Conservation (phyloP, 1,140 invertebrate species). For the Orussus abietinus region DNA sequence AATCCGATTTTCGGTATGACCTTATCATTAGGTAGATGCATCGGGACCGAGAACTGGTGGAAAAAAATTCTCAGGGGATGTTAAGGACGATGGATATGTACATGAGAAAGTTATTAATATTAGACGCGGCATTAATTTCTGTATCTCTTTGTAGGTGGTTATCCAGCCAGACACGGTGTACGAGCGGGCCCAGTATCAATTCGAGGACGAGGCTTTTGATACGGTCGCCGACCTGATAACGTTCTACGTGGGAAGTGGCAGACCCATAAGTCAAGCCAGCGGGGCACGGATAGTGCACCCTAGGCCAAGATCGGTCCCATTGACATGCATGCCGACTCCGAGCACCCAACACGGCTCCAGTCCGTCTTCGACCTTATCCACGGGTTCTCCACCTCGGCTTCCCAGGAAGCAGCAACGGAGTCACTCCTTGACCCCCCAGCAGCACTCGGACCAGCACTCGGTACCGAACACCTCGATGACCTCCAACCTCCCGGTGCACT, state of each 20-base stretch:
- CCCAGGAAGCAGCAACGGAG: slow-evolving; percentile 46
- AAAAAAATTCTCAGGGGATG: no score
- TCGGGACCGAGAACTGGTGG: no score
- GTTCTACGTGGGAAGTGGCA: slow-evolving; percentile 86
- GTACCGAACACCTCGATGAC: slow-evolving; percentile 18
- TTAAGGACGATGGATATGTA: no score
- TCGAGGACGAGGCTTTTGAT: slow-evolving; percentile 91
- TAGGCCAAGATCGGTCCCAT: slow-evolving; percentile 42
- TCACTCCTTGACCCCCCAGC: slow-evolving; percentile 40
- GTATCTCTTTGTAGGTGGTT: slow-evolving; percentile 62
- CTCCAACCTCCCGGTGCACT: slow-evolving; percentile 26
- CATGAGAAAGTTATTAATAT: no score
- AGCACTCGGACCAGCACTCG: slow-evolving; percentile 27
- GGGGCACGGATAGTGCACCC: slow-evolving; percentile 72
- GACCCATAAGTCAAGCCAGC: slow-evolving; percentile 79
- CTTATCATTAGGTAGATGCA: no score
- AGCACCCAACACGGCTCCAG: slow-evolving; percentile 37
- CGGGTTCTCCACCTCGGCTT: slow-evolving; percentile 40
- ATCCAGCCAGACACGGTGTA: slow-evolving; percentile 87
- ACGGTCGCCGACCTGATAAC: slow-evolving; percentile 91
- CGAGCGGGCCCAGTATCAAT: slow-evolving; percentile 86
- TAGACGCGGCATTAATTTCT: no score
- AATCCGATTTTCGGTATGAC: no score
- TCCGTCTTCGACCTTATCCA: slow-evolving; percentile 40
- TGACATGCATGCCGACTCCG: slow-evolving; percentile 27